Base-by-base conservation (phyloP, 2,888 invertebrate genomes). In the Gasteruption jaculator region DNA sequence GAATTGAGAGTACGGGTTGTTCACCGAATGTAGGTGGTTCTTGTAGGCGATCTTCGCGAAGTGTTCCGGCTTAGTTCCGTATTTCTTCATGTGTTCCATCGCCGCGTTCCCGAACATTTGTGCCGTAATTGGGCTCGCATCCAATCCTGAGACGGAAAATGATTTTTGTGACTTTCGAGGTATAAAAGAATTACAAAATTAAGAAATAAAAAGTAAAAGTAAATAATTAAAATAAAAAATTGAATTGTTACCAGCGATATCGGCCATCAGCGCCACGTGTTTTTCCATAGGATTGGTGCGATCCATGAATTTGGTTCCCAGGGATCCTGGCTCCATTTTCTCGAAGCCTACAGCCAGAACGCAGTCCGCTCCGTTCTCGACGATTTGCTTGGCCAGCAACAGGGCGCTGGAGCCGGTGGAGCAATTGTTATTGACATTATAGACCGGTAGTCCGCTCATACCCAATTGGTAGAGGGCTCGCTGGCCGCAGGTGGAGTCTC, bases 361-460 rank as follows among this genome's bases (percentile, higher is more conserved):
- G 63, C 96, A 90, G 57, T 95, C 88, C 11, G 85, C 82, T 8
- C 92, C 94, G 47, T 87, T 83, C 73, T 92, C 88, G n/a, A 99
- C 76, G 14, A 95, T 79, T 71, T 96, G 93, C 66, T 93, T 93
- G 0, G 86, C 93, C 61, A 99, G 75, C 63, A 85, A 80, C 3
- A 99, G 71, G 1, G 97, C 97, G 39, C 88, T 90, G 0, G 96
- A 89, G 19, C 99, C 99, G 2, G 96, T 96, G 0, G 97, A 88
- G 67, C 99, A 99, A 65, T 96, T 96, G 69, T 99, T 99, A 74
- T 99, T 97, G 10, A 97, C 96, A 73, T 99, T 99, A 74, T 88
- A 91, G 52, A 99, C 85, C 4, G 97, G 97, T 51, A 97, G 94
- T 27, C 96, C 96, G 21, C 89, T 94, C 83, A 96, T 84, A 42